phyloP scores from a whole-genome alignment of 2,113 vertebrate species.

The Siniperca knerii region DNA sequence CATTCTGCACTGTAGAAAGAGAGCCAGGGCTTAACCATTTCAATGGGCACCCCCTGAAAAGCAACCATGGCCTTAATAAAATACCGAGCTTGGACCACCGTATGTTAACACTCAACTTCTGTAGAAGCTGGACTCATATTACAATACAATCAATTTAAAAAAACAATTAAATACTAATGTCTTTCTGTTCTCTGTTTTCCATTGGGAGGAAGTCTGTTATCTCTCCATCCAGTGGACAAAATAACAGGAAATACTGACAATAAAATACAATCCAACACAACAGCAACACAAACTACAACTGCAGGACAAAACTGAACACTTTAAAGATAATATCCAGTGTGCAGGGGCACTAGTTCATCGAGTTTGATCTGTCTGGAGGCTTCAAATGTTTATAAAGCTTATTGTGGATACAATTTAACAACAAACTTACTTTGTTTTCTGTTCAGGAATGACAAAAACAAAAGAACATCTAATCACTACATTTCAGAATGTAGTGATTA shows the following conservation, averaged over 20 bases:
- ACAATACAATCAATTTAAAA: neutral
- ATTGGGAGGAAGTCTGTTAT: neutral
- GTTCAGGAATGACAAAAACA: neutral
- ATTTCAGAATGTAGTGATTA: neutral
- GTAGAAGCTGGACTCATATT: neutral
- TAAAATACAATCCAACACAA: neutral
- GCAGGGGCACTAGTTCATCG: neutral
- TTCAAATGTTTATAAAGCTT: neutral
- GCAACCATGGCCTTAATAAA: conserved; percentile 36
- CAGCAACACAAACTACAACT: neutral
- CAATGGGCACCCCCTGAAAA: conserved; percentile 29
- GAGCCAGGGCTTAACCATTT: conserved; percentile 60
- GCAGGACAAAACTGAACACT: neutral
- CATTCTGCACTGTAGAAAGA: conserved; percentile 55
- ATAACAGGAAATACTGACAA: neutral
- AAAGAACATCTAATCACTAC: neutral
- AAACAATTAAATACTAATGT: neutral
- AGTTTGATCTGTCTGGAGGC: neutral
- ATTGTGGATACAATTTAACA: neutral
- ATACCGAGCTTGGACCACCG: conserved; percentile 30
- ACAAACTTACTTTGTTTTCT: neutral
- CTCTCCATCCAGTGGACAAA: neutral
- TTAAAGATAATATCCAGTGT: neutral
- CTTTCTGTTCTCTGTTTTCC: neutral
- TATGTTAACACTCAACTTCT: neutral